A percentile compares a stretch with the other conserved stretches of the same genome.
phyloP scores from a whole-genome alignment of 2,888 invertebrate genomes.

The Mesopsocus fuscifrons region DNA sequence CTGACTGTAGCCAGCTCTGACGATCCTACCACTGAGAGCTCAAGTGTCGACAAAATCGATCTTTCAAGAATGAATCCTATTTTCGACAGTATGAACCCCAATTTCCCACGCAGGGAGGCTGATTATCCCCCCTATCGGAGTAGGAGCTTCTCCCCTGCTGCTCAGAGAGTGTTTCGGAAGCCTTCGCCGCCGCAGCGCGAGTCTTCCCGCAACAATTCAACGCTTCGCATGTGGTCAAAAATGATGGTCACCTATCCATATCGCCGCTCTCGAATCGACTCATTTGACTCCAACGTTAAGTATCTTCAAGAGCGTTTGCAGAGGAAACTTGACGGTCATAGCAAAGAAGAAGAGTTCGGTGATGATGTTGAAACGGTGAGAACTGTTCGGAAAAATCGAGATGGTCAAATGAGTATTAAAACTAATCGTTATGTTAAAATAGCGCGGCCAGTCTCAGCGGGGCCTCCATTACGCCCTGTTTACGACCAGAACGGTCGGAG shows the following conservation, averaged over 20 bases:
- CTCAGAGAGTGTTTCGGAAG: neutral
- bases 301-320: constrained; percentile 41
- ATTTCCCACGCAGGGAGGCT: constrained; percentile 7
- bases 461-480: constrained; percentile 19
- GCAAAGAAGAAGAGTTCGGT: constrained; percentile 17
- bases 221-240: constrained; percentile 39
- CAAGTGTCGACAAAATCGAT: neutral
- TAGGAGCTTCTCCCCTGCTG: constrained; percentile 4
- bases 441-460: constrained; percentile 19
- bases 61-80: constrained; percentile 9
- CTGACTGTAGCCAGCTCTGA: neutral
- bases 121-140: constrained; percentile 7
- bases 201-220: constrained; percentile 53
- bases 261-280: constrained; percentile 32
- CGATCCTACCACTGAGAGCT: neutral
- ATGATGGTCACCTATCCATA: constrained; percentile 21
- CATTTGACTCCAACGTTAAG: constrained; percentile 33
- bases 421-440: constrained; percentile 4
- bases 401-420: constrained; percentile 6
- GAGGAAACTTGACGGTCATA: constrained; percentile 27
- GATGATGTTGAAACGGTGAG: constrained; percentile 9
- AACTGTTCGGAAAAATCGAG: neutral
- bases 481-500: constrained; percentile 12
- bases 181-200: constrained; percentile 57
- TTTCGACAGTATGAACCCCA: constrained; percentile 3